Percentiles rank a stretch among this genome's conserved stretches.
phyloP scores from a whole-genome alignment of 2,113 vertebrate species.

The Plestiodon gilberti region DNA sequence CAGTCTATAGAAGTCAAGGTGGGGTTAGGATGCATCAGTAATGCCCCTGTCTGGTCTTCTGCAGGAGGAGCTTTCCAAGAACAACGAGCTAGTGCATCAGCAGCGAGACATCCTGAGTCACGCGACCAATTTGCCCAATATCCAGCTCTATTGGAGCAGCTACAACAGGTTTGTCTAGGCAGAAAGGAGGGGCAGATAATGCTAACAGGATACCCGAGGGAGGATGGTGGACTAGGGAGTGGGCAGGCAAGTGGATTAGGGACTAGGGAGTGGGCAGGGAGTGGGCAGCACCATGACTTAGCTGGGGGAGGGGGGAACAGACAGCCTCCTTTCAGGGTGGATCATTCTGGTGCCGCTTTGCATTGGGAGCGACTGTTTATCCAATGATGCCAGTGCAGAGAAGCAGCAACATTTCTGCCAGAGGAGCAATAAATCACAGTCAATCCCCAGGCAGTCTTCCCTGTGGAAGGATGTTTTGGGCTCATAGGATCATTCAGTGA shows the following conservation, averaged over 20 bases:
- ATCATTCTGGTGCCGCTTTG: neutral
- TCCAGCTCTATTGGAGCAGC: constrained; percentile 89
- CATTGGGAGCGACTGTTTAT: neutral
- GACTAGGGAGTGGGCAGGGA: neutral
- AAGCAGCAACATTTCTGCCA: neutral
- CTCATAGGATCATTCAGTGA: neutral
- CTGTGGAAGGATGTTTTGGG: neutral
- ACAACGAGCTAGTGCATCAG: constrained; percentile 82
- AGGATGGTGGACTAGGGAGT: neutral
- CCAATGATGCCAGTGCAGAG: neutral
- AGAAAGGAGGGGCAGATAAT: no score
- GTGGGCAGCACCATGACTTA: neutral
- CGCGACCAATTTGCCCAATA: constrained; percentile 82
- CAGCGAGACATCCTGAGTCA: constrained; percentile 82
- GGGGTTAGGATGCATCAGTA: neutral
- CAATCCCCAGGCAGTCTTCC: neutral
- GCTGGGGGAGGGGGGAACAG: neutral
- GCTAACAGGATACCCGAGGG: neutral
- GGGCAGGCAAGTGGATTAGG: no score
- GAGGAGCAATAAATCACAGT: neutral
- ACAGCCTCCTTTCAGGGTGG: neutral
- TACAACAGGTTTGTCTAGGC: constrained; percentile 78
- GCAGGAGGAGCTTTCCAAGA: constrained; percentile 85
- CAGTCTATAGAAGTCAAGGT: neutral
- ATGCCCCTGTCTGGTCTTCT: constrained; percentile 27